Evolutionary conservation across 2,113 vertebrate species (phyloP), one percentile per base, ranked within the genome.

Genomic region (Grammomys surdaster): DNA sequence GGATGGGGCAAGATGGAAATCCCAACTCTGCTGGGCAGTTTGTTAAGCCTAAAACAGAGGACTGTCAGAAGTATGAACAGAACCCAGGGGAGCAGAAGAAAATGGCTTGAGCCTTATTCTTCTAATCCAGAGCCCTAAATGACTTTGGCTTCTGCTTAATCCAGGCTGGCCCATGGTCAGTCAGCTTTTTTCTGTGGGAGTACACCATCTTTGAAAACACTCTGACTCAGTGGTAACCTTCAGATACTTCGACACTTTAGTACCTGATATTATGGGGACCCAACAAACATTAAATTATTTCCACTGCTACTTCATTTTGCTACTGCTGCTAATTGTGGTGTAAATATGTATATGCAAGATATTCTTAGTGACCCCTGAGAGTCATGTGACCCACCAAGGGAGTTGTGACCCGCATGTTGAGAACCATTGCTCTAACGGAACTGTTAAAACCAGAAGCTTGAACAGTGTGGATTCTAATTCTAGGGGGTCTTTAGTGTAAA

Each of bases 401-500:
- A 63, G 28, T 67, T 31, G 5, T 31, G 20, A 72, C 70, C 70
- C 70, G 6, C 70, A 72, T 17, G 36, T 20, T 72, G 17, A n/a
- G 70, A 72, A 20, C 16, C 16, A 14, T 7, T n/a, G 36, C 70
- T 72, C 70, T n/a, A 60, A 73, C 26, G 36, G 88, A 85, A 82
- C 13, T 54, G 78, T 84, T 60, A 78, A 78, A 80, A 77, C 33
- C 31, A 24, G 31, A 36, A 85, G 65, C n/a, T 76, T 89, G 67
- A 76, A 58, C 67, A 40, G 2, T 46, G 69, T 17, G 7, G 14
- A 26, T 93, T 89, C 51, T 24, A 63, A 63, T 63, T 24, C 67
- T 33, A 94, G 56, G 56, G 88, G 86, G 51, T 69, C 7, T 48
- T 87, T 89, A 31, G 48, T 43, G 43, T 80, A 85, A 85, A 96